Evolutionary conservation across 2,888 invertebrate genomes (phyloP).

Genomic region (Pecten maximus): DNA sequence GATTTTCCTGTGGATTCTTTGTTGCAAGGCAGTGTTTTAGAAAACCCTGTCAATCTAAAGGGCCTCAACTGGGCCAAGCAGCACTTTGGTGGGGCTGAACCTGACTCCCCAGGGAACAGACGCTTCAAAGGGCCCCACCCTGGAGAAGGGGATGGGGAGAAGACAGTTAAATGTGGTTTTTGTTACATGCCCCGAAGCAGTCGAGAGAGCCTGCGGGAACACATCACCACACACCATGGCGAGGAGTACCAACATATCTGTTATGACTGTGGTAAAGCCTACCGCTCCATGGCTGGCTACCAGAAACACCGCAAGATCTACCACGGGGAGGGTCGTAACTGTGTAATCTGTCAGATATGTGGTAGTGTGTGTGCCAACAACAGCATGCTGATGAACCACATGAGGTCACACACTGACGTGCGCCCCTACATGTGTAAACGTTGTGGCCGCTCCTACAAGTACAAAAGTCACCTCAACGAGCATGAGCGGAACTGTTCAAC

Average conservation of each 20-base stretch:
- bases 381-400: constrained; percentile 37
- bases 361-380: constrained; percentile 36
- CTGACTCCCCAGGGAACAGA: neutral
- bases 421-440: constrained; percentile 38
- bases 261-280: constrained; percentile 42
- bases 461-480: constrained; percentile 5
- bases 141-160: neutral
- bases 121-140: neutral
- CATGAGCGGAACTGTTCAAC: neutral
- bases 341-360: constrained; percentile 35
- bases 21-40: constrained; percentile 35
- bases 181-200: constrained; percentile 19
- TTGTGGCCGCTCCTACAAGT: constrained; percentile 40
- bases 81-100: neutral
- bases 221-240: constrained; percentile 8
- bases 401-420: constrained; percentile 33
- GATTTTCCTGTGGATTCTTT: constrained; percentile 16
- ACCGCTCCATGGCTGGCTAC: constrained; percentile 38
- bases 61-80: constrained; percentile 23
- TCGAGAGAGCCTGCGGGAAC: neutral
- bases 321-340: constrained; percentile 33
- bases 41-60: constrained; percentile 29
- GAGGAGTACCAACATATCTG: constrained; percentile 34
- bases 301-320: constrained; percentile 39
- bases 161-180: neutral